phyloP scores from a whole-genome alignment of 1,140 invertebrate species.

The Drosophila gunungcola region DNA sequence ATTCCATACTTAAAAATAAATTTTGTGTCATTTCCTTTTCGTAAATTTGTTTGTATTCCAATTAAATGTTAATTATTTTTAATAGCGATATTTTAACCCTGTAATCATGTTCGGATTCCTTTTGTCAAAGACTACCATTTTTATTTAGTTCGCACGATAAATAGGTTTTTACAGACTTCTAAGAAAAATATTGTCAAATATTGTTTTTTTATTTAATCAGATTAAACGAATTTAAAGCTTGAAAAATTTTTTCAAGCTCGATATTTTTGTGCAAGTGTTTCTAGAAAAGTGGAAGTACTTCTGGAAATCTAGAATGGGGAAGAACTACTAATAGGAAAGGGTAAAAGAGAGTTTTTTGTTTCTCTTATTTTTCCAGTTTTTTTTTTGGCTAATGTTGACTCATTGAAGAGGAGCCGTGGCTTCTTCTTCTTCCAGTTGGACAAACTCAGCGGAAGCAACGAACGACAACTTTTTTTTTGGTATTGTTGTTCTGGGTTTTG shows the following conservation, averaged over 20 bases:
- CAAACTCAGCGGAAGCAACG: slow-evolving; percentile 65
- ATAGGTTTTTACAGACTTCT: too few species aligned
- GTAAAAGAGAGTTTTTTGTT: slow-evolving; percentile 1
- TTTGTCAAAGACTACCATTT: too few species aligned
- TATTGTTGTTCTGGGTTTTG: slow-evolving; percentile 29
- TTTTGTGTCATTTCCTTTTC: too few species aligned
- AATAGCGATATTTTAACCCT: too few species aligned
- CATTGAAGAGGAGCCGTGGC: slow-evolving; percentile 39
- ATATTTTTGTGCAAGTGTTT: neutral
- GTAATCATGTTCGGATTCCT: too few species aligned
- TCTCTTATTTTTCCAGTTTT: neutral
- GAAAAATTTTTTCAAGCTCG: neutral
- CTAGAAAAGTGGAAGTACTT: slow-evolving; percentile 1
- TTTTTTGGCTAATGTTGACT: slow-evolving; percentile 51
- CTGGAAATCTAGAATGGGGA: neutral
- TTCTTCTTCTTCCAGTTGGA: slow-evolving; percentile 36
- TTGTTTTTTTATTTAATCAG: too few species aligned
- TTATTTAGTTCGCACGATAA: too few species aligned
- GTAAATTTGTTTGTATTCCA: too few species aligned
- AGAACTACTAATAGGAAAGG: neutral
- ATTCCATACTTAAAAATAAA: too few species aligned
- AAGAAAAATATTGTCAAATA: too few species aligned
- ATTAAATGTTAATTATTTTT: too few species aligned
- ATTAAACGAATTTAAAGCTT: neutral
- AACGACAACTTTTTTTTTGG: slow-evolving; percentile 49